phyloP scores from a whole-genome alignment of 2,113 vertebrate genomes.

The Excalfactoria chinensis region DNA sequence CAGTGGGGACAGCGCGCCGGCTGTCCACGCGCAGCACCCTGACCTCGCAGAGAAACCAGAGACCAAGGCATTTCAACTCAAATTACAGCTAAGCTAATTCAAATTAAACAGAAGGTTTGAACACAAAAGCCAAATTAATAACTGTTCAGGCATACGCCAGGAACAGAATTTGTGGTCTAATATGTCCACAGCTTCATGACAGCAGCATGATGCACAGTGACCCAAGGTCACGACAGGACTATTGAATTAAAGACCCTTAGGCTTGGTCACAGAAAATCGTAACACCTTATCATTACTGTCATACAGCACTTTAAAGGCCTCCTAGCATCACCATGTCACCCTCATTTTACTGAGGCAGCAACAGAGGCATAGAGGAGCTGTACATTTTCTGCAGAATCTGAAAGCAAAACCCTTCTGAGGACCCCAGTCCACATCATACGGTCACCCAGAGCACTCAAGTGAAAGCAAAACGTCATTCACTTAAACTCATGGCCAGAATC shows the following conservation, averaged over 20 bases:
- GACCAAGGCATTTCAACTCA: not conserved
- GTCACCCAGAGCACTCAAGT: not conserved
- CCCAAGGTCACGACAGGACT: not conserved
- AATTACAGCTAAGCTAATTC: not conserved
- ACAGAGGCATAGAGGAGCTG: not conserved
- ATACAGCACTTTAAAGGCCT: not conserved
- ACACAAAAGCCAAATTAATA: not conserved
- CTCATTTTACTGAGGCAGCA: not conserved
- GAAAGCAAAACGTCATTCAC: not conserved
- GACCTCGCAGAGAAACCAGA: not conserved
- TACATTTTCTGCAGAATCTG: not conserved
- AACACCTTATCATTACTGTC: not conserved
- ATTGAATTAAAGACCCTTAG: not conserved
- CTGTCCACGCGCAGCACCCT: fast-evolving
- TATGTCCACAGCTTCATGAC: not conserved
- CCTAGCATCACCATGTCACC: not conserved
- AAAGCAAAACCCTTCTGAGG: not conserved
- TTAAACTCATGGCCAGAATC: not conserved
- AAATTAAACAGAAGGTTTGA: not conserved
- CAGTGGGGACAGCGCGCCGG: fast-evolving
- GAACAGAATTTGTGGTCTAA: not conserved
- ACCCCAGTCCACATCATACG: fast-evolving
- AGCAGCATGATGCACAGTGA: not conserved
- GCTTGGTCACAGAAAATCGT: not conserved
- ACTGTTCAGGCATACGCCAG: not conserved